phyloP scores from a whole-genome alignment of 2,113 vertebrate genomes.

The Pomatorhinus ruficollis region DNA sequence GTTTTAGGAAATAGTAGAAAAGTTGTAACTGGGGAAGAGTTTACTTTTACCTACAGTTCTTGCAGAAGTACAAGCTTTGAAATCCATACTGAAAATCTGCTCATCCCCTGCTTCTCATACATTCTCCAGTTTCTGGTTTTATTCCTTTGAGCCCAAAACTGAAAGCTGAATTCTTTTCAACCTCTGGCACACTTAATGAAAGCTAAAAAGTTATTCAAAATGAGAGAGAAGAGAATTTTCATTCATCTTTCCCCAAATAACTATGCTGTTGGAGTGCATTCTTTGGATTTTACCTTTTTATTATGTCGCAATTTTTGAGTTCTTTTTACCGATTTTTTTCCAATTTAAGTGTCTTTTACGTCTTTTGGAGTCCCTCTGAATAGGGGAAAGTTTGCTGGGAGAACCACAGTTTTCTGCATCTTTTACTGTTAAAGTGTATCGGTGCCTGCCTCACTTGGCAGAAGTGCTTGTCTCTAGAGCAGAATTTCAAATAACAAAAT shows the following conservation, averaged over 20 bases:
- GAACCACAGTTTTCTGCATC: background rate
- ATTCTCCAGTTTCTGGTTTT: background rate
- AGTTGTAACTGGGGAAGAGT: background rate
- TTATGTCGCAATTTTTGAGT: background rate
- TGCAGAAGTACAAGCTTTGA: background rate
- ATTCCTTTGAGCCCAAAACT: background rate
- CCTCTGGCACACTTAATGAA: background rate
- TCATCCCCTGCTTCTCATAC: background rate
- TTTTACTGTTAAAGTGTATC: background rate
- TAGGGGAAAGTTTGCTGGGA: background rate
- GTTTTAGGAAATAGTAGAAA: background rate
- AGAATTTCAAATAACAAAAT: background rate
- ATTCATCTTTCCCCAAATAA: background rate
- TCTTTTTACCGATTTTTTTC: background rate
- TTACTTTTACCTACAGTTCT: background rate
- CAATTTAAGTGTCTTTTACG: background rate
- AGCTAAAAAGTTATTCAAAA: background rate
- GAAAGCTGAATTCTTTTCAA: background rate
- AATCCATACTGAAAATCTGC: background rate
- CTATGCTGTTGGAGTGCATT: background rate
- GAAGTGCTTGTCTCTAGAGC: background rate
- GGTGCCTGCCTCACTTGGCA: background rate
- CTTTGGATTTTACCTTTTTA: background rate
- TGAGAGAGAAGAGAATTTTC: background rate
- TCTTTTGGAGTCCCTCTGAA: background rate